Percentiles rank a stretch among this genome's conserved stretches.
These are phyloP conservation scores for Lasioglossum marginatum DNA, from an alignment of 2,888 invertebrate genomes.

Conservation along the genomic window DNA sequence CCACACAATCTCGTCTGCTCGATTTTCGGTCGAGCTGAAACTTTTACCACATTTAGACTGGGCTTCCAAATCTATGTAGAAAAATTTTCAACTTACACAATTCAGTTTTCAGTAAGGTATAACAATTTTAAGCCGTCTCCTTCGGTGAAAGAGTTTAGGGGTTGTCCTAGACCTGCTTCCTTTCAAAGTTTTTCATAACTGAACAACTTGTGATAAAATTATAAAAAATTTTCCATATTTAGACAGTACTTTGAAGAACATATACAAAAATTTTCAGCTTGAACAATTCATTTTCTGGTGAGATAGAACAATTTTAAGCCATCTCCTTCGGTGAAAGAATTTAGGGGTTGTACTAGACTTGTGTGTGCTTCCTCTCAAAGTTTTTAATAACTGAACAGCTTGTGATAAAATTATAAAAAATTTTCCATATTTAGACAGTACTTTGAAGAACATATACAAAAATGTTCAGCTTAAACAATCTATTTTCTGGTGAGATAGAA, in stretches of 20 bases:
- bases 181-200: neutral
- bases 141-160: neutral
- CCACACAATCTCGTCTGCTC: neutral
- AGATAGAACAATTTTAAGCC: no score
- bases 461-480: neutral
- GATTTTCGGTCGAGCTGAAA: neutral
- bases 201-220: neutral
- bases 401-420: neutral
- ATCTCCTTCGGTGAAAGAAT: neutral
- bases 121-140: no score
- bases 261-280: neutral
- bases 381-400: neutral
- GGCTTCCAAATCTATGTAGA: neutral
- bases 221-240: neutral
- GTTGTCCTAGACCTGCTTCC: accelerated
- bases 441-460: neutral
- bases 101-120: neutral
- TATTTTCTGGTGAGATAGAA: no score
- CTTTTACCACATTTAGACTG: neutral
- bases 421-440: neutral
- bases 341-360: neutral
- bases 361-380: neutral
- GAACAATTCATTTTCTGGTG: no score
- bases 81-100: neutral
- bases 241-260: neutral